phyloP scores from a whole-genome alignment of 2,113 vertebrate genomes.

The Ariopsis seemanni region DNA sequence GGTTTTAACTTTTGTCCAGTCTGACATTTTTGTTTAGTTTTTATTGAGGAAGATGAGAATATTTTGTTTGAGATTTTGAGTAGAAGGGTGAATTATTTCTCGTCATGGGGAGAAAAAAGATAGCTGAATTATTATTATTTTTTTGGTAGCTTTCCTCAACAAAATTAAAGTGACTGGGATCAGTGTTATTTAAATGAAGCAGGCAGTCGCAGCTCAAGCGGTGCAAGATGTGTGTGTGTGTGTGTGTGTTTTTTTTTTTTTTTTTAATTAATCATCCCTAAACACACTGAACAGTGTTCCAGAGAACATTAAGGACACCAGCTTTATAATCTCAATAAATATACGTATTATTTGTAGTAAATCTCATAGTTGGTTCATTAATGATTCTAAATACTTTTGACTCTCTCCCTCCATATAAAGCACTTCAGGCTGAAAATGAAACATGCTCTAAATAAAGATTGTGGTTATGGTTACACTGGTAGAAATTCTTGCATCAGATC shows the following conservation, averaged over 20 bases:
- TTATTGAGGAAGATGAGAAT: too few species aligned
- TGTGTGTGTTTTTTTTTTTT: too few species aligned
- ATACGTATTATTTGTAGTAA: not conserved
- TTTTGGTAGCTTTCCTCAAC: not conserved
- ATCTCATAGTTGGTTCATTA: not conserved
- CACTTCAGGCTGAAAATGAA: not conserved
- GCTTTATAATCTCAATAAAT: not conserved
- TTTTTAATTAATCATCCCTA: too few species aligned
- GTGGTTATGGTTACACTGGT: not conserved
- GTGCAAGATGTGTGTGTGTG: too few species aligned
- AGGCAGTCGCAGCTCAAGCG: too few species aligned
- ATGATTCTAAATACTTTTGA: not conserved
- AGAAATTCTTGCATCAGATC: not conserved
- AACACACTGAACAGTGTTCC: not conserved
- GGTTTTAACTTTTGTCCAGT: not conserved
- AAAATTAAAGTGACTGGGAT: too few species aligned
- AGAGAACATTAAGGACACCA: not conserved
- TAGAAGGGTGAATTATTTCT: not conserved
- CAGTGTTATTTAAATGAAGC: too few species aligned
- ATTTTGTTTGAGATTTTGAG: not conserved
- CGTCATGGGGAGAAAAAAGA: not conserved
- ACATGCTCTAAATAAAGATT: not conserved
- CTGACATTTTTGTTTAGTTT: too few species aligned
- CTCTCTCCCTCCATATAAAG: not conserved
- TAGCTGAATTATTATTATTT: too few species aligned